Conservation (phyloP, 2,888 invertebrate species). For the Diploptera punctata region DNA sequence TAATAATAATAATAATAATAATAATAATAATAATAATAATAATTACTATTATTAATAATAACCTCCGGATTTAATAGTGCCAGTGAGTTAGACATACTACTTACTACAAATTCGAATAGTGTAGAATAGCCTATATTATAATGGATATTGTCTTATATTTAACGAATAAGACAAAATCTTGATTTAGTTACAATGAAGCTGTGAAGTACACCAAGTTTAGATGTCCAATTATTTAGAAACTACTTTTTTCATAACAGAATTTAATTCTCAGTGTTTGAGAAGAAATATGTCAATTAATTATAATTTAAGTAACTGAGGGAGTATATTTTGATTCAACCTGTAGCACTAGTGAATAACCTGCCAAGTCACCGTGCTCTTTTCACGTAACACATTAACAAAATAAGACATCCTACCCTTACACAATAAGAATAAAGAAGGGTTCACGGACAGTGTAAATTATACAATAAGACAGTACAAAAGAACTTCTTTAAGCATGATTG, state of each 20-base stretch:
- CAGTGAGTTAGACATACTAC: not conserved
- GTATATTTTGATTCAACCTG: not conserved
- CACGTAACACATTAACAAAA: conserved; percentile 22
- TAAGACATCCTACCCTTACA: conserved; percentile 20
- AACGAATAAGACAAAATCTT: too few relatives aligned
- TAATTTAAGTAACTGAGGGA: too few relatives aligned
- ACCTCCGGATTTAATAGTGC: too few relatives aligned
- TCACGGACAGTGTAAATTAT: conserved; percentile 25
- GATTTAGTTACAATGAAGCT: too few relatives aligned
- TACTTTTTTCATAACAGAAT: too few relatives aligned
- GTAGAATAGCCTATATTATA: too few relatives aligned
- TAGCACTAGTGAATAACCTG: not conserved
- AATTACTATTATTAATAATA: not conserved
- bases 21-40: not conserved
- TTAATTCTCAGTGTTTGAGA: too few relatives aligned
- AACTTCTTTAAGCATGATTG: conserved; percentile 19
- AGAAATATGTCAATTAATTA: too few relatives aligned
- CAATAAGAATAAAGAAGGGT: conserved; percentile 17
- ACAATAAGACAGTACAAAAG: conserved; percentile 23
- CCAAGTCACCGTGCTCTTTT: conserved; percentile 17
- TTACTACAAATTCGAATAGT: not conserved
- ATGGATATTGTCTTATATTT: too few relatives aligned
- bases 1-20: not conserved
- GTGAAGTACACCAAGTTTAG: too few relatives aligned
- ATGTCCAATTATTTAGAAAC: too few relatives aligned